phyloP scores from a whole-genome alignment of 92 coral and sea anemone genomes.

The Umimayanthus chanpuru region DNA sequence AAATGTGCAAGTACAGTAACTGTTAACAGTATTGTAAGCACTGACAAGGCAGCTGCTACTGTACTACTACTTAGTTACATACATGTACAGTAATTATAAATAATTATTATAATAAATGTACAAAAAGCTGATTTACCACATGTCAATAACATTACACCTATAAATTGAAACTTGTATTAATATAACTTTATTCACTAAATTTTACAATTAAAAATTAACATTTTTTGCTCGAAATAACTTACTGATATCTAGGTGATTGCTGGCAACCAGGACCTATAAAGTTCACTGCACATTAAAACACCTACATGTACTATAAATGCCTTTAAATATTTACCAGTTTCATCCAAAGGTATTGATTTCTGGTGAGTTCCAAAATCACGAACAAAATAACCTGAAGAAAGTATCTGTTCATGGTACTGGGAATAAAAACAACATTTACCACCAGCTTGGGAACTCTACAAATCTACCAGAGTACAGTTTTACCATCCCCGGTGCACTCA shows the following conservation, averaged over 20 bases:
- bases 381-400: too few species aligned
- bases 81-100: neutral
- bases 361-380: too few species aligned
- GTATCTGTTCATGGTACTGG: too few species aligned
- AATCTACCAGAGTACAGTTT: neutral
- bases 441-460: too few species aligned
- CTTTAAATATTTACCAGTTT: neutral
- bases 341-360: neutral
- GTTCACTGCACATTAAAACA: neutral
- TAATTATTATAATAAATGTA: neutral
- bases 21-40: neutral
- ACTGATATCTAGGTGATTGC: neutral
- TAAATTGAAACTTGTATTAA: neutral
- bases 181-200: neutral
- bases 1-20: neutral
- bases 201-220: neutral
- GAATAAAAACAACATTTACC: neutral
- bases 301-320: neutral
- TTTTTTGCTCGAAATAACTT: neutral
- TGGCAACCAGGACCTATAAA: neutral
- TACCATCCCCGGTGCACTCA: too few species aligned
- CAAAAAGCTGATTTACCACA: neutral
- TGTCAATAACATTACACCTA: neutral
- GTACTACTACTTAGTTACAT: neutral
- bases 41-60: neutral